Percentiles rank a stretch among this genome's conserved stretches.
Conservation (phyloP, 2,797 vertebrate genomes). For the Sebastes vulpes region DNA sequence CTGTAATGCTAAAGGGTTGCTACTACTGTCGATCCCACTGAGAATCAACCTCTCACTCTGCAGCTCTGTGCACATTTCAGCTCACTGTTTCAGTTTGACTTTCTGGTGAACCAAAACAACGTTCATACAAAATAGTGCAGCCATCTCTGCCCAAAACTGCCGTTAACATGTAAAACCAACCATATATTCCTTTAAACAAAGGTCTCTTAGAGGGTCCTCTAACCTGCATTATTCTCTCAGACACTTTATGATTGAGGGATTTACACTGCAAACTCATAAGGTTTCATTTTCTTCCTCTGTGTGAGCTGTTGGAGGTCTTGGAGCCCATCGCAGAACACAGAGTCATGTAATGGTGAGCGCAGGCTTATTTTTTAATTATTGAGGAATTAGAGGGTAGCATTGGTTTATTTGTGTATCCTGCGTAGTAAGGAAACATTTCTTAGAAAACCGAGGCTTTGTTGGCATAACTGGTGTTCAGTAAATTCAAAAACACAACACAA, state of each 20-base stretch:
- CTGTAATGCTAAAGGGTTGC: neutral
- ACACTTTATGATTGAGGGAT: conserved; percentile 18
- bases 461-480: conserved; percentile 73
- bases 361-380: conserved; percentile 84
- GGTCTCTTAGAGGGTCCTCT: neutral
- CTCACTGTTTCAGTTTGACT: neutral
- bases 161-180: neutral
- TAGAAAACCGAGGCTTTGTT: conserved; percentile 72
- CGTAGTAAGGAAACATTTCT: conserved; percentile 79
- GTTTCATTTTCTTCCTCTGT: conserved; percentile 24
- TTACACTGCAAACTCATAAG: conserved; percentile 21
- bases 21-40: neutral
- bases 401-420: conserved; percentile 82
- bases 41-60: neutral
- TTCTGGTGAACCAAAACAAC: neutral
- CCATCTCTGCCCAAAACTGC: neutral
- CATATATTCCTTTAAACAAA: neutral
- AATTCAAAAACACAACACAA: conserved; percentile 80
- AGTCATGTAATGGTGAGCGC: conserved; percentile 63
- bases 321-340: conserved; percentile 45
- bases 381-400: conserved; percentile 77
- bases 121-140: neutral
- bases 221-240: neutral
- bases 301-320: conserved; percentile 29
- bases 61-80: neutral